Evolutionary conservation across 2,888 invertebrate species (phyloP), one percentile per base, ranked within the genome.

Genomic region (Cynaeus angustus): DNA sequence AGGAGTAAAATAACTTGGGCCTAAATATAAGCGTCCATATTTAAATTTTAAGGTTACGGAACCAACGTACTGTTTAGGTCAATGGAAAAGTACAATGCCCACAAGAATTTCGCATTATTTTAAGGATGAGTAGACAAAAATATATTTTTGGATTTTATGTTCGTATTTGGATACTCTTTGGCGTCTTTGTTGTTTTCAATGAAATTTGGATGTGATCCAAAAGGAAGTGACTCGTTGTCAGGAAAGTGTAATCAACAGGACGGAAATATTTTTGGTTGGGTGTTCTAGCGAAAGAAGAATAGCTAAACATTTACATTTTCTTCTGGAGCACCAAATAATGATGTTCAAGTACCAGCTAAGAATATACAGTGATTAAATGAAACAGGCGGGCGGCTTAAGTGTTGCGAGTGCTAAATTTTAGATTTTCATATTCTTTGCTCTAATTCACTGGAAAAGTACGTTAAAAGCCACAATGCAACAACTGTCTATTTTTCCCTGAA

Each of bases 1-100:
- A n/a, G 14, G 13, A 46, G 46, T 16, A 16, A 46, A 46, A 21
- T 16, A 12, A 53, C 43, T 43, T 26, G 26, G n/a, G 41, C 43
- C 28, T 58, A 56, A 56, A 58, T 43, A 58, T 43, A 58, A 16
- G 43, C 56, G n/a, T 6, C 26, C 43, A 37, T 41, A 56, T 56
- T 56, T 56, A 56, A 52, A 28, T 41, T 56, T 43, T 58, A 59
- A 59, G 59, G 59, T 59, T 59, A 45, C 45, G 59, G 28, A 45
- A 59, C 45, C 46, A 59, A 59, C 26, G 59, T 43, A 16, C 53
- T 30, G n/a, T 59, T 59, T 59, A 41, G 58, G 59, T 59, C 30
- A 46, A 9, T 13, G 59, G 59, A 45, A 59, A 59, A 59, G 53
- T 55, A 58, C 58, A 43, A 58, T 59, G 28, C 7, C 6, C 13